Base-by-base conservation (phyloP, 1,140 invertebrate species). In the Drosophila melanogaster region DNA sequence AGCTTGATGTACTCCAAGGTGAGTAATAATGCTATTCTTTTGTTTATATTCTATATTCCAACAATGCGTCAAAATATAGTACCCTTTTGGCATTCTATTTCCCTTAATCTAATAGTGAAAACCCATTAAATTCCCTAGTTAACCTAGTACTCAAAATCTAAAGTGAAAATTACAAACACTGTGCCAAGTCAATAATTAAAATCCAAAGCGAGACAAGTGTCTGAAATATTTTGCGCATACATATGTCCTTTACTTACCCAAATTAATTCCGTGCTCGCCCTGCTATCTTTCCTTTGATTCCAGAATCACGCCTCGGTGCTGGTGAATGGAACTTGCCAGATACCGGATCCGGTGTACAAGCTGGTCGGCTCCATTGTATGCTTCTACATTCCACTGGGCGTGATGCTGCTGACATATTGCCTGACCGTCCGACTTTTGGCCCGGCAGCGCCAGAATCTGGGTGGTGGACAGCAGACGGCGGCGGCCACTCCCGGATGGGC, bases 321-420 rank as follows among this genome's bases (percentile, higher is more conserved):
- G 56, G 95, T 96, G 40, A 95, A 95, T 46, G 96, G 96, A 1
- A 95, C 95, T 11, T 97, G 97, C 87, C 96, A 97, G 92, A 97
- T 97, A 81, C 96, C 96, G 1, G 96, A 97, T 92, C 96, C 97
- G 1, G 93, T 97, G 3, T 98, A 98, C 93, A 97, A 98, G 91
- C 94, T 98, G 62, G 97, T 98, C 77, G 98, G 97, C 14, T 98
- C 97, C 40, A 96, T 99, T 78, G 95, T 98, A 76, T 98, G 97
- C 75, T 99, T 99, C 93, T 98, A 98, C 93, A 97, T 99, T 69
- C 98, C 98, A 3, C 94, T 99, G 40, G 94, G 96, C 8, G 97
- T 99, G 47, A 99, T 99, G 98, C 93, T 98, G 80, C 93, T 98
- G 35, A 98, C 98, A 2, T 99, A 99, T 87, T 95, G 96, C 4